A percentile compares a stretch with the other conserved stretches of the same genome.
Evolutionary conservation across 2,113 vertebrate species (phyloP).

Genomic region (Potamarius usumacintae): DNA sequence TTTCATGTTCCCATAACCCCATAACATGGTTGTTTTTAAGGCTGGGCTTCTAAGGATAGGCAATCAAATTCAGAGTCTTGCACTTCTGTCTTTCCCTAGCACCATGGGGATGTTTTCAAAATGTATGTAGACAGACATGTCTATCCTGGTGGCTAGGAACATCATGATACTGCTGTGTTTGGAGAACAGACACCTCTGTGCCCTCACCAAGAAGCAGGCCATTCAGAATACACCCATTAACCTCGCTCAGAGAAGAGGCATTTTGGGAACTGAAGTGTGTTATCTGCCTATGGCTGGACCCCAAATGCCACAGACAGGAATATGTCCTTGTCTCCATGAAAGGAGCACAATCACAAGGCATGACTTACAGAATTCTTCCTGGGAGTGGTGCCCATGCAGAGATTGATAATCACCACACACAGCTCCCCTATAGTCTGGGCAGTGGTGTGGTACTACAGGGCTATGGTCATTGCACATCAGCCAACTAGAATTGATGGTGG

Average conservation of each 20-base stretch:
- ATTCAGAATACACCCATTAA: background rate
- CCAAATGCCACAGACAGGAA: background rate
- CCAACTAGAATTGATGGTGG: background rate
- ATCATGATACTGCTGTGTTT: background rate
- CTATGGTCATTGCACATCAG: background rate
- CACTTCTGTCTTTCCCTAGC: too few species aligned
- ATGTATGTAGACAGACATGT: too few species aligned
- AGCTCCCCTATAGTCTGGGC: background rate
- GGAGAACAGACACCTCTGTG: background rate
- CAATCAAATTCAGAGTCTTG: too few species aligned
- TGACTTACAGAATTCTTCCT: background rate
- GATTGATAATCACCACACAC: background rate
- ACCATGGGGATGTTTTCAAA: too few species aligned
- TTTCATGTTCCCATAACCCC: too few species aligned
- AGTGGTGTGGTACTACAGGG: background rate
- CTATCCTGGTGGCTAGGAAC: background rate
- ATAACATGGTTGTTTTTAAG: background rate
- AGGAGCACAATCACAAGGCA: background rate
- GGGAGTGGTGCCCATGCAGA: background rate
- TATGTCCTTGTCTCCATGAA: background rate
- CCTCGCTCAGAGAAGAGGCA: background rate
- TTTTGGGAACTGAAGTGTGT: background rate
- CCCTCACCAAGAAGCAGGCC: background rate
- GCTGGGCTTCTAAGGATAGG: too few species aligned
- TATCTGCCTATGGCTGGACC: background rate